Evolutionary conservation across 2,113 vertebrate genomes (phyloP), one percentile per base, ranked within the genome.

Genomic region (Platichthys flesus): DNA sequence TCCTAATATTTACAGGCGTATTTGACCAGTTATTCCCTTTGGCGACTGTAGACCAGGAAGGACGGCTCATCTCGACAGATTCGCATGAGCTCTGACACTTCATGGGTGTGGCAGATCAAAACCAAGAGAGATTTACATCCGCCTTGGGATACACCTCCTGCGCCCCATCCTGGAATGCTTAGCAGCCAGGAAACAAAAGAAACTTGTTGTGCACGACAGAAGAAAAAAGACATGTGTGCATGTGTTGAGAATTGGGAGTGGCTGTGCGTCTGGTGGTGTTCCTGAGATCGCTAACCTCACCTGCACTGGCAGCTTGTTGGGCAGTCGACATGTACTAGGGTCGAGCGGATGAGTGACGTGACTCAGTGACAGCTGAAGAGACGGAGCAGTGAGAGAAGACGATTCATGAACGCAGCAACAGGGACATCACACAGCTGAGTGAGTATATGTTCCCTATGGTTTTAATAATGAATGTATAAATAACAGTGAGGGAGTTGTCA

Each of bases 91-190:
- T 76, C 37, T 85, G 82, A 63, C 73, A 57, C 61, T 15, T 67
- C 2, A 13, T 47, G 35, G 81, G 86, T 74, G 81, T 71, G 81
- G 56, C 31, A 20, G 20, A 59, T 79, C 9, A 28, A 79, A 85
- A 79, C n/a, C 6, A 40, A 5, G 35, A 83, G 66, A 80, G 62
- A 80, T 74, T 89, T 81, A 79, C 72, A 31, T n/a, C 12, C 14
- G 20, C 66, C 12, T 1, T 0, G 1, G 71, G 70, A 76, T 68
- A 16, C 31, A 21, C 60, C 23, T 54, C 40, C 84, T 85, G 83
- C 86, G 1, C 91, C 93, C 71, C 9, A 52, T 21, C 13, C 2
- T 51, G 84, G 89, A 89, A 91, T 91, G 85, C 67, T 61, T 15
- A 28, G 63, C 70, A 63, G 54, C 67, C 66, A n/a, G 58, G n/a